Evolutionary conservation across 2,888 invertebrate genomes (phyloP), one percentile per base, ranked within the genome.

Genomic region (Spodoptera exigua): DNA sequence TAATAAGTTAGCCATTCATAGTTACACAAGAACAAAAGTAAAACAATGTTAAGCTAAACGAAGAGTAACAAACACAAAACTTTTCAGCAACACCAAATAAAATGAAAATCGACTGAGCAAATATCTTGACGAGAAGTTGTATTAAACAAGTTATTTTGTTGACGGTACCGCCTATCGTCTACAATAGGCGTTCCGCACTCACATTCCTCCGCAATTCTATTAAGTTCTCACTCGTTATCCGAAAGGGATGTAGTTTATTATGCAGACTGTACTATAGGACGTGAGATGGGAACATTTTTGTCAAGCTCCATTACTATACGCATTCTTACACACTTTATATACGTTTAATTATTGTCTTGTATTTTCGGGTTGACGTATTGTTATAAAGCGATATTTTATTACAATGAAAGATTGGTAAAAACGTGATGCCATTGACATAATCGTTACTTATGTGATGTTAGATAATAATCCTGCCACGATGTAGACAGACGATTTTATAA

Each of bases 221-320:
- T 77, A 71, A 73, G 73, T 56, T 69, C 66, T 73, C 65, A 70
- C 70, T 78, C 70, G 71, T 74, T 78, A 78, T 78, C 79, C 62
- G 62, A 70, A 79, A 70, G 67, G 64, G 75, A 60, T 66, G 74
- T 76, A 62, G 60, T 75, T 76, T 78, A 72, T 76, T 78, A 72
- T 69, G 59, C 57, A 57, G 69, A 52, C 74, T 68, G 62, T 74
- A 70, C 55, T 44, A 54, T 48, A 43, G 34, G 60, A 52, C 39
- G 53, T 27, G 32, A 17, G 49, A 61, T 37, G 40, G 48, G 45
- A 45, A 70, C 54, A 74, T 74, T 74, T 70, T 64, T 74, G 70
- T 61, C 52, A 64, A 27, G 45, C 49, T 57, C 48, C 41, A 60
- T 68, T 49, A 36, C 47, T 61, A 44, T 43, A 44, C 43, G 62